These are phyloP conservation scores for Chloropsis hardwickii DNA, from an alignment of 2,113 vertebrate species.

Conservation along the genomic window DNA sequence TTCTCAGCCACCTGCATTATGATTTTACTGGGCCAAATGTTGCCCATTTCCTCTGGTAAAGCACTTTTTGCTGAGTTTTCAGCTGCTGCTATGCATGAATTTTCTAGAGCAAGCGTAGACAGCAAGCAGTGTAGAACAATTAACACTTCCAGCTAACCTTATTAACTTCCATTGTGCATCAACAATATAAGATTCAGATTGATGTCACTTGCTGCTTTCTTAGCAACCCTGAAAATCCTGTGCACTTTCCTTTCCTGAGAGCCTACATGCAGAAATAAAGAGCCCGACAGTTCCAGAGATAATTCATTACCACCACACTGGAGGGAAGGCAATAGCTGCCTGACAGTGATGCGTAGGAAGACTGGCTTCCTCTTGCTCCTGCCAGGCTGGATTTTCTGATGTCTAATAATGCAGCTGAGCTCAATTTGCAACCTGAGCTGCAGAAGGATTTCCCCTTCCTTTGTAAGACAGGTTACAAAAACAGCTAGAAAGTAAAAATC, in stretches of 20 bases:
- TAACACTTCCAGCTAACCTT: background rate
- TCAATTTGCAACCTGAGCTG: background rate
- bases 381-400: background rate
- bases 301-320: slow-evolving; percentile 1
- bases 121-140: background rate
- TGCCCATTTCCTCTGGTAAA: slow-evolving; percentile 2
- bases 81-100: slow-evolving; percentile 15
- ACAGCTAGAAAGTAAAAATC: background rate
- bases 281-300: background rate
- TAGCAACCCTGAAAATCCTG: background rate
- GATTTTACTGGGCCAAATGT: slow-evolving; percentile 46
- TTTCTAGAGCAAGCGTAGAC: background rate
- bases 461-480: background rate
- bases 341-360: slow-evolving; percentile 16
- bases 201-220: background rate
- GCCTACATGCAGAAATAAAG: background rate
- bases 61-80: slow-evolving; percentile 11
- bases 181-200: background rate
- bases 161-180: background rate
- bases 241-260: background rate
- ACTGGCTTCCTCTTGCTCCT: slow-evolving; percentile 9
- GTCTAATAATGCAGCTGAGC: slow-evolving; percentile 1
- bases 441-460: background rate
- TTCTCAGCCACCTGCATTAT: slow-evolving; percentile 57
- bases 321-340: slow-evolving; percentile 10